Evolutionary conservation across 2,888 invertebrate species (phyloP).

Genomic region (Diploptera punctata): DNA sequence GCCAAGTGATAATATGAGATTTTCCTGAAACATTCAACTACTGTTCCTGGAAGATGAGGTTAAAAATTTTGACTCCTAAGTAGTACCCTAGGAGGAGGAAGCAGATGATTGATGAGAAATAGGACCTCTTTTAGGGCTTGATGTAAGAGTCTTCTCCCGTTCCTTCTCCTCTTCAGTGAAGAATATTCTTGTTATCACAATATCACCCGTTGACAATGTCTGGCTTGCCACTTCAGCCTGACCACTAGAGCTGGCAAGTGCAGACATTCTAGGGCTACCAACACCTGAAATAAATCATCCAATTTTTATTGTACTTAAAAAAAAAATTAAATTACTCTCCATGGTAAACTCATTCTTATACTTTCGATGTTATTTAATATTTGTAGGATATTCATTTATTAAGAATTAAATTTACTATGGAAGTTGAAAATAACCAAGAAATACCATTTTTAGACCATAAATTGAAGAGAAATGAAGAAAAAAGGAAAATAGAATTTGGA

Average conservation of each 20-base stretch:
- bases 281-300: neutral
- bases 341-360: too few species aligned
- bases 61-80: neutral
- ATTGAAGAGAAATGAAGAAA: too few species aligned
- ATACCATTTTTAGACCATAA: too few species aligned
- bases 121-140: conserved; percentile 58
- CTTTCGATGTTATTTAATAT: too few species aligned
- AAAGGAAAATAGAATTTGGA: too few species aligned
- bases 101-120: neutral
- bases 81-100: neutral
- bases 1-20: too few species aligned
- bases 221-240: conserved; percentile 71
- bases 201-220: conserved; percentile 90
- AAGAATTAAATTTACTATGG: too few species aligned
- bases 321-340: too few species aligned
- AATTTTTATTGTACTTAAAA: too few species aligned
- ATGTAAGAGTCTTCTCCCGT: conserved; percentile 60
- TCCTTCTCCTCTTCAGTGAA: conserved; percentile 65
- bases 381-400: too few species aligned
- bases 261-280: neutral
- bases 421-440: too few species aligned
- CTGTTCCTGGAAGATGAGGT: neutral
- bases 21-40: too few species aligned
- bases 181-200: conserved; percentile 87
- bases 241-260: conserved; percentile 45